Conservation (phyloP, 2,113 vertebrate genomes). For the Sander vitreus region DNA sequence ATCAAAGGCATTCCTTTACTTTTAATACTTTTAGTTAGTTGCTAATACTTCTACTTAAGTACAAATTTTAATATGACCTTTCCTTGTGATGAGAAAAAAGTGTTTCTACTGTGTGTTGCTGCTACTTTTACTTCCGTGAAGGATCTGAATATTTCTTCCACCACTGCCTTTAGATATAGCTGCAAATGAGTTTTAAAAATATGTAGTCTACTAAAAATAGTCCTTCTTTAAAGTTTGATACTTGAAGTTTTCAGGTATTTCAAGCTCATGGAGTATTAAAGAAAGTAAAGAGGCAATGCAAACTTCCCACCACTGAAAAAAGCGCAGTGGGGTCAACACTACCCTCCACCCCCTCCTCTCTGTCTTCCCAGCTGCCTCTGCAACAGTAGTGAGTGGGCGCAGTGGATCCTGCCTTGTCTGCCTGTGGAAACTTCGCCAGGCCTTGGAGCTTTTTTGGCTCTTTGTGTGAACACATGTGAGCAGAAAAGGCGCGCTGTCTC, state of each 20-base stretch:
- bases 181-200: not conserved
- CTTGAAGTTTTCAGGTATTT: not conserved
- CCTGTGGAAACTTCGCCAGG: constrained; percentile 56
- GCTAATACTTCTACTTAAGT: not conserved
- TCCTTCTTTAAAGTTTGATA: accelerated
- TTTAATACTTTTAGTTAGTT: too few species aligned
- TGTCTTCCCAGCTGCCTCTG: constrained; percentile 63
- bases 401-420: constrained; percentile 41
- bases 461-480: constrained; percentile 72
- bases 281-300: constrained; percentile 10
- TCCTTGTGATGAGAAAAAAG: not conserved
- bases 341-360: not conserved
- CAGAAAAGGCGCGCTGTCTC: constrained; percentile 79
- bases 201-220: not conserved
- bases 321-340: constrained; percentile 54
- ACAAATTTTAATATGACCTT: not conserved
- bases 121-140: not conserved
- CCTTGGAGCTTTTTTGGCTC: constrained; percentile 54
- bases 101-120: not conserved
- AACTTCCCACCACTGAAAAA: constrained; percentile 45
- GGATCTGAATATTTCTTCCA: not conserved
- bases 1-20: too few species aligned
- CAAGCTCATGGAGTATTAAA: not conserved
- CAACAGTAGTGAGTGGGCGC: constrained; percentile 70
- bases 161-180: not conserved